Base-by-base conservation (phyloP, 1,140 invertebrate genomes). In the Heliconius congener region DNA sequence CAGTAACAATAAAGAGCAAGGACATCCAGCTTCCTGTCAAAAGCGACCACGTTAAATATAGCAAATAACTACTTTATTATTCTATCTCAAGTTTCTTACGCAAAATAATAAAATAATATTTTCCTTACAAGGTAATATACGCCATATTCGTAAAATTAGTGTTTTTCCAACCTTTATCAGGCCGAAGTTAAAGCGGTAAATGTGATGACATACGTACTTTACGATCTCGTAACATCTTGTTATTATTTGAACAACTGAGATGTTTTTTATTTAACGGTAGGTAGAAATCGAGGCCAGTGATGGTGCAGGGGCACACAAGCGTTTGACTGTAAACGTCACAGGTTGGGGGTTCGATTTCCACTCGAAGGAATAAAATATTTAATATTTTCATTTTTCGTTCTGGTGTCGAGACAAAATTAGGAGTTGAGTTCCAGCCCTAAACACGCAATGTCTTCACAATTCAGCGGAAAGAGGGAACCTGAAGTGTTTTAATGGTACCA, bases 181-280 rank as follows among this genome's bases (percentile, higher is more conserved):
- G 73, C 19, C 30, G 42, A 52, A 55, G 50, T 30, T 52, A 50
- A 30, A 30, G 73, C 27, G 23, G 30, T 55, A 34, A 74, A 55
- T 34, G 73, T 74, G 42, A 30, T 52, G 42, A 52, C 42, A 52
- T 19, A 74, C 23, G 73, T 74, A 74, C 46, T 66, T 66, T 66
- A 66, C 23, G 60, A 66, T 66, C 60, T 66, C 60, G 60, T 66
- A 66, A 66, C 60, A n/a, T 66, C 60, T 66, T 66, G 60, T 66
- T 66, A 66, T 66, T 66, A 66, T 66, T 27, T 23, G 60, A 27
- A 8, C 60, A 30, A 27, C 11, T 66, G 18, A 52, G 55, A n/a
- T 18, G 2, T 57, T 57, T 57, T 57, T n/a, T 42, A 42, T 13
- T 42, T 42, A 23, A 57, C 8, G 19, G n/a, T n/a, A 60, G 16